Evolutionary conservation across 2,113 vertebrate genomes (phyloP), one percentile per base, ranked within the genome.

Genomic region (Antechinus stuartii): DNA sequence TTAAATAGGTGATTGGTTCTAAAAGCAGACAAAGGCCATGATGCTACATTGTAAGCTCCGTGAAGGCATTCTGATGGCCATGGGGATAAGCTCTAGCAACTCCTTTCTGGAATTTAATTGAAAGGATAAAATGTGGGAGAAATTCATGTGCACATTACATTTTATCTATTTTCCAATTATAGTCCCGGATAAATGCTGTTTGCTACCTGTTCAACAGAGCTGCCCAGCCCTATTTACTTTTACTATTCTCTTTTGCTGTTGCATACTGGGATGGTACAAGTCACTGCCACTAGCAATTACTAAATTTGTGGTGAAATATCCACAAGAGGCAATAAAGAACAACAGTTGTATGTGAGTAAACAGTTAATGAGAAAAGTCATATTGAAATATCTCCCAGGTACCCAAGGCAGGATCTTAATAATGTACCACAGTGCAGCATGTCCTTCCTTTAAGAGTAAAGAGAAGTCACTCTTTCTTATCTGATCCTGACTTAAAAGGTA

Each of bases 1-100:
- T 93, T 50, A 93, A 55, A 57, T 1, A 3, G 27, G 26, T 91
- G 56, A 16, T 94, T 95, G 56, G 16, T 94, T 95, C 61, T 16
- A n/a, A 56, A 76, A 55, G 76, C 22, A 68, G 57, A 52, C 50
- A 52, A 52, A 61, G 57, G 27, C 61, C 61, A 68, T 68, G 61
- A 27, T 68, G 12, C 35, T 35, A 68, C 30, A 35, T 68, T 68
- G 30, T 68, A 68, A 68, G 27, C 61, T 68, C 61, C 12, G 35
- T 68, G 4, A 35, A 35, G 61, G 30, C 30, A 16, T 68, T 35
- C 61, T 68, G 11, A 35, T 12, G 3, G 30, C 61, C 35, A 30
- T 16, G 27, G 30, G 2, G 57, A 68, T 35, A 68, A 35, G 2
- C 30, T 68, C 30, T 68, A 68, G 61, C 61, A 68, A 68, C 61